These are phyloP conservation scores for Troides helena DNA, from an alignment of 2,888 invertebrate species.

Conservation along the genomic window DNA sequence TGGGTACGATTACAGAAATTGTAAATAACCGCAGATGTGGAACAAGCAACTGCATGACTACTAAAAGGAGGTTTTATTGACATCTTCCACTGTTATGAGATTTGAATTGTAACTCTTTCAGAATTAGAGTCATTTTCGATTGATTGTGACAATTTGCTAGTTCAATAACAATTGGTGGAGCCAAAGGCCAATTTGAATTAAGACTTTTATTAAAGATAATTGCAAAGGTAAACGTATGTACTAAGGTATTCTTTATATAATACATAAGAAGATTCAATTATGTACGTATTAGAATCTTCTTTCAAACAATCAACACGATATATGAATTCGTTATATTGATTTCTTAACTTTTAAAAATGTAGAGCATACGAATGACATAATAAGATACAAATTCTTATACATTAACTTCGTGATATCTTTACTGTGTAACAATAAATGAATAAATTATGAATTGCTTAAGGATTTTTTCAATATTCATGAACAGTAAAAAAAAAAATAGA, in stretches of 20 bases:
- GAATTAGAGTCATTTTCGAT: constrained; percentile 4
- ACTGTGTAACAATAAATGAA: background rate
- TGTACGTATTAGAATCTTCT: too few species aligned
- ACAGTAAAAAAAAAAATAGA: background rate
- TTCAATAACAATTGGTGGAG: constrained; percentile 14
- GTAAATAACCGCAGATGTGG: constrained; percentile 34
- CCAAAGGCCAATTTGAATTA: constrained; percentile 17
- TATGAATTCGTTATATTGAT: background rate
- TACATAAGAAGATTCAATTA: too few species aligned
- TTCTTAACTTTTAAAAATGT: background rate
- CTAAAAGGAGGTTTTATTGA: constrained; percentile 16
- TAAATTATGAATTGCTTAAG: background rate
- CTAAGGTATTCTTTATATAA: background rate
- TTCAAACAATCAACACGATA: too few species aligned
- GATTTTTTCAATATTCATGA: background rate
- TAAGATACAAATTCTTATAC: background rate
- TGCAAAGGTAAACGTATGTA: background rate
- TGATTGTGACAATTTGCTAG: background rate
- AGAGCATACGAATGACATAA: background rate
- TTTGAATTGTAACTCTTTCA: background rate
- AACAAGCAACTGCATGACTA: constrained; percentile 14
- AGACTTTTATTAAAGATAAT: constrained; percentile 13
- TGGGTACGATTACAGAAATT: constrained; percentile 42
- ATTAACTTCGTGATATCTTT: too few species aligned
- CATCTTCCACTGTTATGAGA: background rate